phyloP scores from a whole-genome alignment of 2,113 vertebrate species.

The Peromyscus polionotus region DNA sequence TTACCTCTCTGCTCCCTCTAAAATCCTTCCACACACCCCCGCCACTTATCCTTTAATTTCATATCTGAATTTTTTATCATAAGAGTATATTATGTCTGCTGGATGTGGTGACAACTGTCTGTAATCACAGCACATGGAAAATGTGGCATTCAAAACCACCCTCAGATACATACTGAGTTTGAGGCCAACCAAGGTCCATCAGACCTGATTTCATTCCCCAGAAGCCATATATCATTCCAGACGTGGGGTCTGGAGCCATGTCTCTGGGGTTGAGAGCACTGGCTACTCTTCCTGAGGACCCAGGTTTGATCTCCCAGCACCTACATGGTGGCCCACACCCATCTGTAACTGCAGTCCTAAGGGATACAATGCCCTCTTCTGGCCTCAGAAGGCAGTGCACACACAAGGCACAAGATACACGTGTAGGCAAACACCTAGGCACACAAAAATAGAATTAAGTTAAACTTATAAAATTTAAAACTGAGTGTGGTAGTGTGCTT shows the following conservation, averaged over 20 bases:
- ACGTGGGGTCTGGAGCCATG: background rate
- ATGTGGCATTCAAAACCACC: background rate
- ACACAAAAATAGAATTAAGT: background rate
- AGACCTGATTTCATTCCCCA: background rate
- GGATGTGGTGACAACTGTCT: background rate
- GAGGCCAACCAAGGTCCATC: background rate
- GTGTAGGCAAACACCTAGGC: background rate
- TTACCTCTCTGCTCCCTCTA: background rate
- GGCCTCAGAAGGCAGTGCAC: background rate
- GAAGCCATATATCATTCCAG: background rate
- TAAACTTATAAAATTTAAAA: background rate
- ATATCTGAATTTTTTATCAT: background rate
- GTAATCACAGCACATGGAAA: background rate
- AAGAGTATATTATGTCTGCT: background rate
- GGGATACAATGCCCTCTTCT: background rate
- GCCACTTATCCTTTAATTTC: background rate
- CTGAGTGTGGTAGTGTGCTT: background rate
- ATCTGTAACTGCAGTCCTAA: background rate
- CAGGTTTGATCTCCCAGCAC: background rate
- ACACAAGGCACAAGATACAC: background rate
- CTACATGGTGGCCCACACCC: background rate
- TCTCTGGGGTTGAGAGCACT: background rate
- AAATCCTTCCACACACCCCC: background rate
- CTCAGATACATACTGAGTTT: background rate
- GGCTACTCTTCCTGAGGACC: background rate